These are phyloP conservation scores for Anguilla anguilla DNA, from an alignment of 2,797 vertebrate genomes.

Conservation along the genomic window DNA sequence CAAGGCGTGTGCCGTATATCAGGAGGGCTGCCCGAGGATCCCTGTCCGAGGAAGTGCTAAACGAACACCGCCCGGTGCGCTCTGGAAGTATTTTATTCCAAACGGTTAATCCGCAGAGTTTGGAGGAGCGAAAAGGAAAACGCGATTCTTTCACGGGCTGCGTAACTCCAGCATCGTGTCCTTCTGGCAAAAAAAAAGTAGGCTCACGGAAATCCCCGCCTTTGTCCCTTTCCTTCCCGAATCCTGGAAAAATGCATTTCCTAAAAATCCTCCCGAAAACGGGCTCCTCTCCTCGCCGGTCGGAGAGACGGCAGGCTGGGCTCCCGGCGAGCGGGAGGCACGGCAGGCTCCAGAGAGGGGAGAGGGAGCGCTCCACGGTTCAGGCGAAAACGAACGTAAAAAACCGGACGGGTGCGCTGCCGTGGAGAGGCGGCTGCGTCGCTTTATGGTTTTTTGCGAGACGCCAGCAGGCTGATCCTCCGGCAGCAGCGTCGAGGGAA, in stretches of 20 bases:
- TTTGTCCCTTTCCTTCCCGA: not conserved
- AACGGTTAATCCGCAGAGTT: slow-evolving; percentile 10
- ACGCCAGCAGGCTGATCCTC: slow-evolving; percentile 58
- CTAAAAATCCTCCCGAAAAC: not conserved
- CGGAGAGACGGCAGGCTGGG: not conserved
- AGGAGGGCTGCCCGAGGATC: not conserved
- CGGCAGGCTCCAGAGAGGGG: not conserved
- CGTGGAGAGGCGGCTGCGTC: slow-evolving; percentile 39
- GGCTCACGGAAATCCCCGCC: not conserved
- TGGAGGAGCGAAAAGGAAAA: not conserved
- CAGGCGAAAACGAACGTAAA: not conserved
- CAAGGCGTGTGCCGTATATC: not conserved
- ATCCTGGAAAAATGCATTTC: not conserved
- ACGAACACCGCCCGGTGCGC: not conserved
- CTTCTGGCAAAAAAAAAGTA: not conserved
- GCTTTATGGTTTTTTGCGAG: slow-evolving; percentile 49
- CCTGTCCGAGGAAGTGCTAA: not conserved
- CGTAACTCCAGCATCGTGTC: not conserved
- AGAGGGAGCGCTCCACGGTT: slow-evolving; percentile 1
- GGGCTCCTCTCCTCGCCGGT: not conserved
- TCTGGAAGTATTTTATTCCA: not conserved
- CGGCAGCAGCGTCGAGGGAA: slow-evolving; percentile 26
- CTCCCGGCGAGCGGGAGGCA: not conserved
- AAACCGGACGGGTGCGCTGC: slow-evolving; percentile 41
- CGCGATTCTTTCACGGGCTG: not conserved